phyloP scores from a whole-genome alignment of 2,797 vertebrate genomes.

The Acestrorhynchus altus region DNA sequence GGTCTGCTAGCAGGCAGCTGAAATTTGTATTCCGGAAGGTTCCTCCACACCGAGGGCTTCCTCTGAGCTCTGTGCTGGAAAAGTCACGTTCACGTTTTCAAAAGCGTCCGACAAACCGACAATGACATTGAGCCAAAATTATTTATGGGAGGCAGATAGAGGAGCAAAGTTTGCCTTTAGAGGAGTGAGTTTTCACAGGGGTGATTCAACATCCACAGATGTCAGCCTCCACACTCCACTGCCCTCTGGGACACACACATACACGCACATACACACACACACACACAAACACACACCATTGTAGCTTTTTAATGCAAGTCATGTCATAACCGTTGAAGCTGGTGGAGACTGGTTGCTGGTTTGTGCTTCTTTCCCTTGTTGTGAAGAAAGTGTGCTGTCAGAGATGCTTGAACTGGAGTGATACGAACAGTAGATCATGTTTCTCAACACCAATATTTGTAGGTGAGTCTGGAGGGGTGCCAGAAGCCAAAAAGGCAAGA shows the following conservation, averaged over 20 bases:
- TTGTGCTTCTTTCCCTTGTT: conserved; percentile 10
- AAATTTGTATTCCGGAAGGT: conserved; percentile 61
- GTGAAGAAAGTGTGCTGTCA: not conserved
- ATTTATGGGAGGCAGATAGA: conserved; percentile 57
- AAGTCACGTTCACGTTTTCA: conserved; percentile 61
- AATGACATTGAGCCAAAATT: conserved; percentile 62
- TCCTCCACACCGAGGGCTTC: conserved; percentile 49
- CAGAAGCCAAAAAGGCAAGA: no score
- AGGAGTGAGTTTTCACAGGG: conserved; percentile 43
- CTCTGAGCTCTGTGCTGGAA: conserved; percentile 53
- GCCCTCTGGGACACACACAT: conserved; percentile 22
- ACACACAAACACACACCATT: conserved; percentile 30
- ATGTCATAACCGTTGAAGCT: conserved; percentile 25
- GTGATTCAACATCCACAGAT: conserved; percentile 44
- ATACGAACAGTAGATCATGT: not conserved
- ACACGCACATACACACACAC: conserved; percentile 30
- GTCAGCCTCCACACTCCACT: conserved; percentile 18
- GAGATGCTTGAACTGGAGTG: not conserved
- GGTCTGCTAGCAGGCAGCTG: conserved; percentile 22
- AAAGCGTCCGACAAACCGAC: conserved; percentile 60
- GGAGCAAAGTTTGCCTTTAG: conserved; percentile 55
- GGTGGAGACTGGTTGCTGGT: conserved; percentile 20
- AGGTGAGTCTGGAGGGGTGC: no score
- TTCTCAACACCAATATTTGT: not conserved
- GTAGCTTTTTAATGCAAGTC: conserved; percentile 27